Evolutionary conservation across 2,113 vertebrate species (phyloP).

Genomic region (Turnix velox): DNA sequence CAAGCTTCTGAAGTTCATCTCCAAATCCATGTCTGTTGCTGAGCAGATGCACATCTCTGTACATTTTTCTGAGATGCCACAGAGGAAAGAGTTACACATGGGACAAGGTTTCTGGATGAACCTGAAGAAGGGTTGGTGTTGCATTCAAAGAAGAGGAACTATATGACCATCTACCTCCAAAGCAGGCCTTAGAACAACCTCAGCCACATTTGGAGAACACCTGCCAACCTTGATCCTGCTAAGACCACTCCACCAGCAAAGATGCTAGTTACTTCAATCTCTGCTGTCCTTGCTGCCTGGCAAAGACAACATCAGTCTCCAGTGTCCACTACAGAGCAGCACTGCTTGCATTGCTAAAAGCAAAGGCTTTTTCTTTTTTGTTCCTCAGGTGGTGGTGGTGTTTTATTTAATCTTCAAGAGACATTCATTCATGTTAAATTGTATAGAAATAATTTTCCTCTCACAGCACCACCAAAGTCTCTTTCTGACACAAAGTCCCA

Average conservation of each 20-base stretch:
- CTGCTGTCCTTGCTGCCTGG: not conserved
- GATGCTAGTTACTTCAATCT: not conserved
- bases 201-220: not conserved
- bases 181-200: not conserved
- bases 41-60: rapidly evolving
- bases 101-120: not conserved
- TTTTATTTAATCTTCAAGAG: not conserved
- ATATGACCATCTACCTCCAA: rapidly evolving
- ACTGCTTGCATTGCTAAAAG: not conserved
- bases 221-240: not conserved
- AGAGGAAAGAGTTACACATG: too few species aligned
- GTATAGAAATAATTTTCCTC: conserved; percentile 51
- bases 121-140: not conserved
- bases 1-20: not conserved
- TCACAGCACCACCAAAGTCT: not conserved
- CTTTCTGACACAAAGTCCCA: not conserved
- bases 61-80: not conserved
- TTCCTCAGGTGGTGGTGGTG: not conserved
- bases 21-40: not conserved
- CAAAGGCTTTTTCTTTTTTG: not conserved
- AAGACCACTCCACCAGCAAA: not conserved
- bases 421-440: conserved; percentile 40
- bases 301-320: not conserved
- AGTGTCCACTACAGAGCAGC: not conserved
- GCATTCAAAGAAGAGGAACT: not conserved